These are phyloP conservation scores for Neria commutata DNA, from an alignment of 2,888 invertebrate species.

Conservation along the genomic window DNA sequence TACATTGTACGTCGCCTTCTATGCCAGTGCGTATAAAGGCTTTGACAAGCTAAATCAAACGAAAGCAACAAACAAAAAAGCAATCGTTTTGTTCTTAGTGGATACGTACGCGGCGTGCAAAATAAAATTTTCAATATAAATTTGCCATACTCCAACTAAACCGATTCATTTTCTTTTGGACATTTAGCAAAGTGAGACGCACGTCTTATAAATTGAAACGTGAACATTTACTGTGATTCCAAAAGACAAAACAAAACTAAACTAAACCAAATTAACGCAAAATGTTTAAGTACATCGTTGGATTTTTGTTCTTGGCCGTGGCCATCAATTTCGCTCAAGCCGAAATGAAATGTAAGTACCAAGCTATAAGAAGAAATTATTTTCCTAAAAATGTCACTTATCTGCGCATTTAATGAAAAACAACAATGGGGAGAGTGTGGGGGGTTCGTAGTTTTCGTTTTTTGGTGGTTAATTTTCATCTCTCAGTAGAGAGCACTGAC, in stretches of 20 bases:
- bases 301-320: constrained; percentile 60
- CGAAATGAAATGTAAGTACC: constrained; percentile 73
- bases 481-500: too few species aligned
- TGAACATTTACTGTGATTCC: constrained; percentile 51
- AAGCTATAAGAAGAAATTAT: constrained; percentile 4
- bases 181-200: constrained; percentile 43
- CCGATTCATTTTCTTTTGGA: constrained; percentile 53
- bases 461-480: too few species aligned
- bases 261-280: constrained; percentile 25
- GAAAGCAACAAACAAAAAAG: constrained; percentile 17
- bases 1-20: constrained; percentile 72
- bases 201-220: constrained; percentile 29
- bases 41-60: constrained; percentile 44
- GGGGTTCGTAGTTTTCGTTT: too few species aligned
- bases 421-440: too few species aligned
- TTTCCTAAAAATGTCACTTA: constrained; percentile 24
- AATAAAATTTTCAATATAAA: constrained; percentile 41
- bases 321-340: constrained; percentile 61
- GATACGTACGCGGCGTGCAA: background rate
- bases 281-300: constrained; percentile 67
- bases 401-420: constrained; percentile 48
- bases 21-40: constrained; percentile 93
- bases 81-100: constrained; percentile 9
- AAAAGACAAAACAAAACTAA: constrained; percentile 43
- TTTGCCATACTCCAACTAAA: constrained; percentile 39